Percentiles rank a stretch among this genome's conserved stretches.
phyloP scores from a whole-genome alignment of 2,888 invertebrate species.

The Athrips mouffetella region DNA sequence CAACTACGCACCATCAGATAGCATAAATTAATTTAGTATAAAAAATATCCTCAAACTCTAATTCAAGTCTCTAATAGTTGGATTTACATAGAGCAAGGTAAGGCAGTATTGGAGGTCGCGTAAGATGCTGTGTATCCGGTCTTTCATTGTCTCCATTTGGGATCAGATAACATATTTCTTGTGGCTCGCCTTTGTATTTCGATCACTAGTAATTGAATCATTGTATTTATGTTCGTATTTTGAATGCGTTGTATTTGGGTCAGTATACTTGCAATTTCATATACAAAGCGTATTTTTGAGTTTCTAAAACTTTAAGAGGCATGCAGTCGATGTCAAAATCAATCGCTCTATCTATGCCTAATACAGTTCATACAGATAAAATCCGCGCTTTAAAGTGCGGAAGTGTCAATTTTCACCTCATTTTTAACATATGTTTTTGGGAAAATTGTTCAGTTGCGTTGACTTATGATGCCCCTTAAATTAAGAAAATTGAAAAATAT shows the following conservation, averaged over 20 bases:
- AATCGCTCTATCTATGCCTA: no score
- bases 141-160: conserved; percentile 46
- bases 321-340: no score
- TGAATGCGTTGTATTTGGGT: neutral
- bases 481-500: no score
- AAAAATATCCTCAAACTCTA: conserved; percentile 1
- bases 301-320: no score
- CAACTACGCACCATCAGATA: no score
- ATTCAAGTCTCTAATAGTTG: neutral
- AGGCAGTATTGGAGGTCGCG: conserved; percentile 34
- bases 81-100: conserved; percentile 8
- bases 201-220: conserved; percentile 17
- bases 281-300: no score
- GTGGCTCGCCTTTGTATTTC: conserved; percentile 43
- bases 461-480: no score
- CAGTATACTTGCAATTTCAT: neutral
- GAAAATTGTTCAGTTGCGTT: no score
- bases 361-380: no score
- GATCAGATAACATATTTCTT: conserved; percentile 40
- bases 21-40: neutral
- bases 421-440: no score
- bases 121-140: conserved; percentile 54
- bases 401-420: no score
- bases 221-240: conserved; percentile 5
- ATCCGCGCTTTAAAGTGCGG: no score